Percentiles rank a stretch among this genome's conserved stretches.
Evolutionary conservation across 2,797 vertebrate genomes (phyloP).

Genomic region (Urosaurus nigricauda): DNA sequence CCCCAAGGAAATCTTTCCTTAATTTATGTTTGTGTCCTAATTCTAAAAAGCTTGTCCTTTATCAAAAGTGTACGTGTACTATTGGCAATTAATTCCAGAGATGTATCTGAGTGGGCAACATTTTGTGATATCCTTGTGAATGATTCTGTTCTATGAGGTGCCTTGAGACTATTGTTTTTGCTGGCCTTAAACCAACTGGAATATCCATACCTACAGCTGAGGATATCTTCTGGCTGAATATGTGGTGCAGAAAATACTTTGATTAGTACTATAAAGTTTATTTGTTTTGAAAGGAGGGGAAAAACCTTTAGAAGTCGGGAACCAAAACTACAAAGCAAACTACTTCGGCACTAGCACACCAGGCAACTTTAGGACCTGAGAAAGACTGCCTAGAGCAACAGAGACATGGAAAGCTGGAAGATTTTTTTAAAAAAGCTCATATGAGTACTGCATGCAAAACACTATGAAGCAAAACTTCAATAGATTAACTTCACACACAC

Average conservation of each 20-base stretch:
- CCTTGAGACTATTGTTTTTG: neutral
- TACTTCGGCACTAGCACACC: conserved; percentile 9
- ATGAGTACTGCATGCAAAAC: conserved; percentile 26
- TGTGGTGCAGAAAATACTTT: neutral
- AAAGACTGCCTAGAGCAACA: conserved; percentile 25
- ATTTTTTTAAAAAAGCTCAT: conserved; percentile 16
- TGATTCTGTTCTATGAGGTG: neutral
- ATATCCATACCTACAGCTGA: neutral
- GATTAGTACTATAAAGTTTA: neutral
- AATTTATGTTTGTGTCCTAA: neutral
- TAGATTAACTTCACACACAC: conserved; percentile 13
- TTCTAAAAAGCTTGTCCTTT: neutral
- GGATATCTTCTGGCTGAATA: neutral
- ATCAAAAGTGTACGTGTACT: no score
- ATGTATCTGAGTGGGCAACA: neutral
- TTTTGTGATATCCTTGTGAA: neutral
- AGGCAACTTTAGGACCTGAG: conserved; percentile 23
- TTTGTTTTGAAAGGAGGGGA: neutral
- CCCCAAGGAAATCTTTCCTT: no score
- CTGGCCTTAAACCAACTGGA: neutral
- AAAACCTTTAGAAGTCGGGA: conserved; percentile 7
- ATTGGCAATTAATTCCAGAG: neutral
- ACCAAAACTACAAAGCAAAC: conserved; percentile 18
- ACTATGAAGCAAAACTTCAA: conserved; percentile 16
- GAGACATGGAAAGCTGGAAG: conserved; percentile 3